These are phyloP conservation scores for Apotomis betuletana DNA, from an alignment of 2,888 invertebrate species.

Conservation along the genomic window DNA sequence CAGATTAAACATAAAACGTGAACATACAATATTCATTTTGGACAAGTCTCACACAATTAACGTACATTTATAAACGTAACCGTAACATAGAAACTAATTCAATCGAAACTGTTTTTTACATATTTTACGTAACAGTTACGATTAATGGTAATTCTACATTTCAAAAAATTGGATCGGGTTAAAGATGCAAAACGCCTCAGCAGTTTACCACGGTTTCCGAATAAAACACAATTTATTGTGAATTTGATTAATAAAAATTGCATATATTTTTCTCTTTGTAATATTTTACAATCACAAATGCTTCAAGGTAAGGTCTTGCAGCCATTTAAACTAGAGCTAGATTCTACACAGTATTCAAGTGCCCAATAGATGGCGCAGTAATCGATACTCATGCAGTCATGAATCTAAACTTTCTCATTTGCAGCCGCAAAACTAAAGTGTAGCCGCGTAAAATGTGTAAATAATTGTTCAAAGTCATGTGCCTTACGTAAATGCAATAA, in stretches of 20 bases:
- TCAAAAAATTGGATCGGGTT: not conserved
- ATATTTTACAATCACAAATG: not conserved
- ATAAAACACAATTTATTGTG: not conserved
- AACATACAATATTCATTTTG: not conserved
- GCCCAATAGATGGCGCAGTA: conserved; percentile 32
- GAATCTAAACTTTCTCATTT: conserved; percentile 37
- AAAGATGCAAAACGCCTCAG: not conserved
- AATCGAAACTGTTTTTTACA: no score
- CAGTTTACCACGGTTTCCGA: no score
- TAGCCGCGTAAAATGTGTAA: conserved; percentile 33
- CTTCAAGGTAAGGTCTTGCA: not conserved
- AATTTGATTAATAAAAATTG: not conserved
- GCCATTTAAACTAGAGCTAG: not conserved
- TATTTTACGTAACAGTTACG: no score
- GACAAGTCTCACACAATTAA: no score
- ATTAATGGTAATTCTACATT: no score
- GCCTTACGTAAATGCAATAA: conserved; percentile 4
- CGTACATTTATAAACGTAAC: no score
- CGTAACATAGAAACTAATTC: no score
- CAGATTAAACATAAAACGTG: not conserved
- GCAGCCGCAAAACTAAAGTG: conserved; percentile 24
- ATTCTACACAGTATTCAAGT: not conserved
- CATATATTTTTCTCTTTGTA: not conserved
- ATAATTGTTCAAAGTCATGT: conserved; percentile 33
- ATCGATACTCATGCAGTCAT: conserved; percentile 13